Base-by-base conservation (phyloP, 1,140 invertebrate genomes). In the Euura saliciscinereae region DNA sequence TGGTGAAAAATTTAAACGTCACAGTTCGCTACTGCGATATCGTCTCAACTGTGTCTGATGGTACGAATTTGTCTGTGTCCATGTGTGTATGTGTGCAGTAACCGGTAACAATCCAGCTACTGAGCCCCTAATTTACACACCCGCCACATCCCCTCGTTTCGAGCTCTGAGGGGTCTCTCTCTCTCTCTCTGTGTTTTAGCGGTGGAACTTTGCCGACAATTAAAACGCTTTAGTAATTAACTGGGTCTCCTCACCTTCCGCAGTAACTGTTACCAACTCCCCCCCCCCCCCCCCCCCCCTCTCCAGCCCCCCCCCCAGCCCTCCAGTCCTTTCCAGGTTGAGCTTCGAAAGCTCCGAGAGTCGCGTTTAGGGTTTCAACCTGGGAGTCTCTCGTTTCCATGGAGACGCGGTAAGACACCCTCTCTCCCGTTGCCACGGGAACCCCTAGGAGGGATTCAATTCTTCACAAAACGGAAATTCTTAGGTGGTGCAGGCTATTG, bases 191-290 rank as follows among this genome's bases (percentile, higher is more conserved):
- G 8, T 59, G 51, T 59, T 59, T 59, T 59, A 59, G 51, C 13
- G 51, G 51, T 59, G 51, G 79, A 87, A 87, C 84, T 87, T 87
- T 80, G 84, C 80, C 83, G 85, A 83, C 85, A 85, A 87, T 87
- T 87, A 87, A 87, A 87, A 87, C 86, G 85, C 85, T 85, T 85
- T 85, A 82, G 83, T 85, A 85, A 85, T 85, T 85, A 85, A 85
- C 83, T 80, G 78, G 81, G 80, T 83, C 82, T 85, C 82, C 76
- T 85, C 83, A 84, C 82, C 82, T 85, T 76, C 68, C 73, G 76
- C 73, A 76, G 79, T 83, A 83, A 83, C 80, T 78, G 81, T 82
- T 82, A 82, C 77, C 77, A 77, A 76, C 74, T 44, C 59, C 68
- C 75, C 70, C 73, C 73, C 66, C 42, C 70, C 66, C 72, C 69